A percentile compares a stretch with the other conserved stretches of the same genome.
phyloP scores from a whole-genome alignment of 2,113 vertebrate species.

The Mustelus asterias region DNA sequence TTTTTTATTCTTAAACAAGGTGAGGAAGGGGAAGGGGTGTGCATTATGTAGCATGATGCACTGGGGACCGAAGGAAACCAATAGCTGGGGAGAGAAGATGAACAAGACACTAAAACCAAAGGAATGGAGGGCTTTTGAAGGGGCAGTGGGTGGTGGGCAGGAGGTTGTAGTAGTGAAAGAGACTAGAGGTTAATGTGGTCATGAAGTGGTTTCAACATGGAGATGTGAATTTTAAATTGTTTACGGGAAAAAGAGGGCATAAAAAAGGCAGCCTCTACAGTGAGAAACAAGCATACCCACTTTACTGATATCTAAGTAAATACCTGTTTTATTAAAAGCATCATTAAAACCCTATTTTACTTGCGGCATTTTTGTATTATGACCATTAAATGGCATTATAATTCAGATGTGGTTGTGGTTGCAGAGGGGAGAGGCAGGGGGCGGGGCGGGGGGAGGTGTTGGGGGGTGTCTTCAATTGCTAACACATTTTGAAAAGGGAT shows the following conservation, averaged over 20 bases:
- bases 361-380: neutral
- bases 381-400: neutral
- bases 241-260: neutral
- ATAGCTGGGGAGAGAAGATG: neutral
- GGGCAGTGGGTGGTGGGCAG: neutral
- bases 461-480: neutral
- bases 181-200: neutral
- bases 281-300: too few species aligned
- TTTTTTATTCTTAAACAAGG: neutral
- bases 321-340: neutral
- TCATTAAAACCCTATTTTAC: neutral
- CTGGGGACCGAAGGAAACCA: neutral
- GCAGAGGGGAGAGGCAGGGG: too few species aligned
- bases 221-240: neutral
- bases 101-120: neutral
- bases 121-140: neutral
- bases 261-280: neutral
- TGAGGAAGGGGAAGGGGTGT: neutral
- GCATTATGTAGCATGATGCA: neutral
- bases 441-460: too few species aligned
- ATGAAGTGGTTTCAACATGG: neutral
- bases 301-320: too few species aligned
- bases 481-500: too few species aligned
- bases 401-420: neutral
- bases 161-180: neutral